Evolutionary conservation across 2,113 vertebrate genomes (phyloP), one percentile per base, ranked within the genome.

Genomic region (Catharus fuscescens): DNA sequence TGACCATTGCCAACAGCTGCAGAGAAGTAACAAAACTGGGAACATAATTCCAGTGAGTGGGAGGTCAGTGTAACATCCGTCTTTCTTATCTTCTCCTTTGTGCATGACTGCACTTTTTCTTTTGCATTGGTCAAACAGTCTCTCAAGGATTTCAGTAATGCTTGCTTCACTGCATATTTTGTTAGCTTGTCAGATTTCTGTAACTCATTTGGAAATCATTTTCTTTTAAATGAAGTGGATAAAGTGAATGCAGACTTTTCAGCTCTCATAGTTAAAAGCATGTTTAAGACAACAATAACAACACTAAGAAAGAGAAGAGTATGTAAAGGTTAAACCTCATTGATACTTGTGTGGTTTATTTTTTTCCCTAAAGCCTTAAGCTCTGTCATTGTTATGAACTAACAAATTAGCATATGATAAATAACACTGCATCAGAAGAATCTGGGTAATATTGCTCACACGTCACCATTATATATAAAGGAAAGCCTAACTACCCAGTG

Each of bases 41-140:
- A 84, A 42, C 48, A 38, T 57, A 80, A 61, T 81, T 97, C 72
- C 65, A 89, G 16, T 13, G 31, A 79, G 67, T 81, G 52, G 45
- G 62, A 97, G 56, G 69, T 86, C 93, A 91, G 10, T 10, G 6
- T 40, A 86, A 95, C 62, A 94, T 91, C 95, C 86, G 45, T 88
- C 92, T 95, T 91, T 84, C 91, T 96, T 96, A 93, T 92, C 96
- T 78, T 86, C 88, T 92, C 52, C 74, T 86, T 94, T 86, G 62
- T 5, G 28, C 64, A 80, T 52, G 48, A 70, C 50, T 80, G 74
- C 38, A 31, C 4, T 48, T 96, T 79, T 96, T 80, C 59, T 65
- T 36, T 60, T 84, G 77, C 94, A 25, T 86, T 93, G 80, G 80
- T 96, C 83, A 82, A 66, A 95, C 42, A 87, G 19, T 38, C 71